Evolutionary conservation across 2,888 invertebrate species (phyloP).

Genomic region (Trichogramma evanescens): DNA sequence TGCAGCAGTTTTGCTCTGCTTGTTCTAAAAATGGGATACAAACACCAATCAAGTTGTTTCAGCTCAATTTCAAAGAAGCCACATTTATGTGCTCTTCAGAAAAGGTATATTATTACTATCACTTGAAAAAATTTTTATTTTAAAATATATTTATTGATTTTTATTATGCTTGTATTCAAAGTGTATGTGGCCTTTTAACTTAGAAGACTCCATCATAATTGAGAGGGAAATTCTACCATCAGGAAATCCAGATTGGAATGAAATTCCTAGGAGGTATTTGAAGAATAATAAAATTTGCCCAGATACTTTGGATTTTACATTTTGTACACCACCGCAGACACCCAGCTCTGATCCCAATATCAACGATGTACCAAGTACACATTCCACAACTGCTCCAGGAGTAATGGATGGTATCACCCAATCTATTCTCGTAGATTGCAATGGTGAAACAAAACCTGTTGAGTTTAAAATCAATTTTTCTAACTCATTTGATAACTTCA

Average conservation of each 20-base stretch:
- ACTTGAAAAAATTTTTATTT: background rate
- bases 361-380: constrained; percentile 9
- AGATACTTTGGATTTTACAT: constrained; percentile 22
- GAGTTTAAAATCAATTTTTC: background rate
- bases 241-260: constrained; percentile 9
- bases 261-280: constrained; percentile 3
- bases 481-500: background rate
- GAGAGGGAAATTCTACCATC: background rate
- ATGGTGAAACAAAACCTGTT: background rate
- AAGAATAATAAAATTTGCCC: constrained; percentile 13
- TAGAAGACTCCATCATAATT: constrained; percentile 18
- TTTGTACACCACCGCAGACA: constrained; percentile 31
- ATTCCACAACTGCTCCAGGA: background rate
- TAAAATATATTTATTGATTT: background rate
- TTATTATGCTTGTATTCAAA: constrained; percentile 12
- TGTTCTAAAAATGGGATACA: constrained; percentile 34
- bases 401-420: background rate
- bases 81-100: constrained; percentile 33
- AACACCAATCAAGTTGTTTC: constrained; percentile 30
- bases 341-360: constrained; percentile 21
- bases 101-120: constrained; percentile 26
- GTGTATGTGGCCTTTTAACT: constrained; percentile 33
- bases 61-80: constrained; percentile 37
- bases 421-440: background rate
- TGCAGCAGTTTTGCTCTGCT: constrained; percentile 37